A percentile compares a stretch with the other conserved stretches of the same genome.
These are phyloP conservation scores for Catharus ustulatus DNA, from an alignment of 2,797 vertebrate genomes.

Conservation along the genomic window DNA sequence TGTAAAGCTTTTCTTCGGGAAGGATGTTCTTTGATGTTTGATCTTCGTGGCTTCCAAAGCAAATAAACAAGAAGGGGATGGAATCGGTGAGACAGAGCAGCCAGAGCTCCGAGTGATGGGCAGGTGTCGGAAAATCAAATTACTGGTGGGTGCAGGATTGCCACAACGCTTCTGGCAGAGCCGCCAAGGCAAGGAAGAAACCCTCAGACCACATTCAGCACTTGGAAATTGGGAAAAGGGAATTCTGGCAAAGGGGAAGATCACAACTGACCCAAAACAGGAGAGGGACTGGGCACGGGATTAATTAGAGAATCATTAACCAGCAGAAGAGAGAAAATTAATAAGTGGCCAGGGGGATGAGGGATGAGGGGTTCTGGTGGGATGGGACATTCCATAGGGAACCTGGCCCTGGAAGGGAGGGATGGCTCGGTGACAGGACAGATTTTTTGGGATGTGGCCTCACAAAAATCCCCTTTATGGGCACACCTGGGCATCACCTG, in stretches of 20 bases:
- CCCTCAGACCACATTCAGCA: accelerated
- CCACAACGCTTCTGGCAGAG: accelerated
- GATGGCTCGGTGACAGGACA: accelerated
- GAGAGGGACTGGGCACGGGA: too few relatives aligned
- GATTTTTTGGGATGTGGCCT: neutral
- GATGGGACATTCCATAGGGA: neutral
- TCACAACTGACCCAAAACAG: accelerated
- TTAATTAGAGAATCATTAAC: neutral
- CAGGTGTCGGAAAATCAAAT: neutral
- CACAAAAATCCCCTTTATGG: neutral
- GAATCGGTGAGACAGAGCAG: accelerated
- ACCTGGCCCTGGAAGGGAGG: neutral
- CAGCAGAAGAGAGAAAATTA: neutral
- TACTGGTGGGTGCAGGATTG: too few relatives aligned
- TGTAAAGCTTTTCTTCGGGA: accelerated
- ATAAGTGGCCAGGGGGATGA: neutral
- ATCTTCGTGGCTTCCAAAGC: neutral
- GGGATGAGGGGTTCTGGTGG: neutral
- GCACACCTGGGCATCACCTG: too few relatives aligned
- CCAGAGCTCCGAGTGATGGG: neutral
- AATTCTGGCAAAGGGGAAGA: neutral
- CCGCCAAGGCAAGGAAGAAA: accelerated
- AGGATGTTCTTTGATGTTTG: neutral
- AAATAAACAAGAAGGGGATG: accelerated
- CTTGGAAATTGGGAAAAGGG: neutral